Evolutionary conservation across 1,140 invertebrate genomes (phyloP).

Genomic region (Vollenhovia emeryi): DNA sequence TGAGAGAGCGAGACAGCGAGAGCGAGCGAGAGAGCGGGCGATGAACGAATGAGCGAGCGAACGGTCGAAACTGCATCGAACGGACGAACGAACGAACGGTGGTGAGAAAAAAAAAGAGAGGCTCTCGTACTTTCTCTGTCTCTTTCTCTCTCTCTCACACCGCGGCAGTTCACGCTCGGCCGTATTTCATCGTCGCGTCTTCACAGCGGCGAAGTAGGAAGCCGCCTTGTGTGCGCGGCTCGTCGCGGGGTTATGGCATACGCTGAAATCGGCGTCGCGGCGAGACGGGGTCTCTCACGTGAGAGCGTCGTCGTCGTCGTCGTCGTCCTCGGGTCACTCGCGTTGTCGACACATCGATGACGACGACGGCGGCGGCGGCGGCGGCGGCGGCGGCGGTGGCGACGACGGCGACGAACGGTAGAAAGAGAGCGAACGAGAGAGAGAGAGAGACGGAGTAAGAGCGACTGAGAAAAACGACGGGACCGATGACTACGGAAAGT

Average conservation of each 20-base stretch:
- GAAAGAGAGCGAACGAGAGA: conserved; percentile 42
- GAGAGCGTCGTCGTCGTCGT: conserved; percentile 20
- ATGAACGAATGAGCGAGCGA: not conserved
- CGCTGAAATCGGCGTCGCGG: conserved; percentile 33
- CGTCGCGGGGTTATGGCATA: conserved; percentile 47
- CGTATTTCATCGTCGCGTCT: conserved; percentile 52
- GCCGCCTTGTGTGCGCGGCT: not conserved
- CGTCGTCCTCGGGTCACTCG: conserved; percentile 24
- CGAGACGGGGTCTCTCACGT: conserved; percentile 1
- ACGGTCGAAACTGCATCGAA: not conserved
- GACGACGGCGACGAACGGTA: not conserved
- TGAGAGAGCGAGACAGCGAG: conserved; percentile 1
- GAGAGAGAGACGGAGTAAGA: conserved; percentile 22
- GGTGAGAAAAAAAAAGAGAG: conserved; percentile 38
- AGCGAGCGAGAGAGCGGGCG: conserved; percentile 19
- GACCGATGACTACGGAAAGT: conserved; percentile 73
- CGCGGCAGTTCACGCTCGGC: conserved; percentile 18
- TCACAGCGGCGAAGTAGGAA: conserved; percentile 29
- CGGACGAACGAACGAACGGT: conserved; percentile 5
- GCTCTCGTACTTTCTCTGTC: conserved; percentile 8
- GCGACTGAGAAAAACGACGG: conserved; percentile 65
- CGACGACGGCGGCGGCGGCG: not conserved
- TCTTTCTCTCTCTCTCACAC: conserved; percentile 11
- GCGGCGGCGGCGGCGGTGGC: too few relatives aligned
- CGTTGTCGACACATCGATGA: not conserved